Evolutionary conservation across 2,797 vertebrate species (phyloP).

Genomic region (Molossus alvarezi): DNA sequence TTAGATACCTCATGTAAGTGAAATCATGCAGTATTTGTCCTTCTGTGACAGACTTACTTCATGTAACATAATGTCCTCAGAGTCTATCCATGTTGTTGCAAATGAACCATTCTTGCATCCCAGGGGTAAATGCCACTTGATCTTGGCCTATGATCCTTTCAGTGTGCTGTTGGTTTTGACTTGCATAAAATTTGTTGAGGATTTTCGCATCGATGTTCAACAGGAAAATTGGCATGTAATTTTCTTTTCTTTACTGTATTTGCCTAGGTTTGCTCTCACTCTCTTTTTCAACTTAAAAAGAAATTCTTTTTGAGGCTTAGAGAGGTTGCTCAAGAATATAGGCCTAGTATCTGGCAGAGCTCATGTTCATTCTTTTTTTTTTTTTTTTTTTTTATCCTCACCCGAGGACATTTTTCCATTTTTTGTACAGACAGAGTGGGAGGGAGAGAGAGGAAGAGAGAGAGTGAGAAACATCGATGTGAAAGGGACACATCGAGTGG

Average conservation of each 20-base stretch:
- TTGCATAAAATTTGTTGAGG: constrained; percentile 7
- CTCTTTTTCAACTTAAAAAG: constrained; percentile 6
- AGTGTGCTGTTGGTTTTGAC: background rate
- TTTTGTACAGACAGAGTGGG: too few relatives aligned
- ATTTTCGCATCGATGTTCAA: constrained; percentile 46
- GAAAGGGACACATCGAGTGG: too few relatives aligned
- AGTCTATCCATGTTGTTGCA: background rate
- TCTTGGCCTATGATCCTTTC: background rate
- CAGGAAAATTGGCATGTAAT: background rate
- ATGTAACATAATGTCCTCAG: background rate
- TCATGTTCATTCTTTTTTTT: background rate
- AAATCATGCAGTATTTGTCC: background rate
- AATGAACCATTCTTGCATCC: background rate
- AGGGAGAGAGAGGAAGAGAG: too few relatives aligned
- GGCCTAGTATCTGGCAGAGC: background rate
- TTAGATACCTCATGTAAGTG: background rate
- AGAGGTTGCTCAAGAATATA: background rate
- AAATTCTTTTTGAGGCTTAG: background rate
- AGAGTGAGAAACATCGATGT: too few relatives aligned
- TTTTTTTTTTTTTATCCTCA: too few relatives aligned
- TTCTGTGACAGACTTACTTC: background rate
- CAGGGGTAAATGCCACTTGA: background rate
- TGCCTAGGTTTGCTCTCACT: background rate
- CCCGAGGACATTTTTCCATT: too few relatives aligned
- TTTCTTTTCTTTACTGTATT: constrained; percentile 9